These are phyloP conservation scores for Bos taurus DNA, from an alignment of 2,113 vertebrate species.

Conservation along the genomic window DNA sequence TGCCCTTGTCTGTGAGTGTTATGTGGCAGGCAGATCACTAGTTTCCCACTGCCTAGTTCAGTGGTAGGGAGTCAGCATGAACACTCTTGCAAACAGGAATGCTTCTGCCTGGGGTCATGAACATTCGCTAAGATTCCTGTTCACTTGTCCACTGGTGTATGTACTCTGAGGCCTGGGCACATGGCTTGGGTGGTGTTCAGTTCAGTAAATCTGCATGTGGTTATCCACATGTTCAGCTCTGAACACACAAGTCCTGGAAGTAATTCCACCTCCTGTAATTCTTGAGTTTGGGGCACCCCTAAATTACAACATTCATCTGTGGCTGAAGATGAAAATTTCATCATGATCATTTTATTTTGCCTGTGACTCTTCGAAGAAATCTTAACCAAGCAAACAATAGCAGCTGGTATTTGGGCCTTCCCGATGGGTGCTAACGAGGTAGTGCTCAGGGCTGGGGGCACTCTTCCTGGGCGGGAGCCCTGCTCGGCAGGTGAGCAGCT, in stretches of 20 bases:
- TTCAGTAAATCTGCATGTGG: not conserved
- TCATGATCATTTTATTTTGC: not conserved
- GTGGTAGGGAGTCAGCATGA: fast-evolving
- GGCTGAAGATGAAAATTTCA: not conserved
- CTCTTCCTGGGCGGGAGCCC: not conserved
- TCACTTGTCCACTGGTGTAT: not conserved
- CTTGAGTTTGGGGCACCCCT: not conserved
- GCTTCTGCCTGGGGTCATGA: not conserved
- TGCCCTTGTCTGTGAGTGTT: not conserved
- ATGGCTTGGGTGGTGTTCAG: too few species aligned
- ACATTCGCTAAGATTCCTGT: not conserved
- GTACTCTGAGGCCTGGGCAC: not conserved
- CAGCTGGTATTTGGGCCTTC: not conserved
- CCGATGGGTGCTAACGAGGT: not conserved
- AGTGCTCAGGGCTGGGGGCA: not conserved
- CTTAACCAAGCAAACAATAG: not conserved
- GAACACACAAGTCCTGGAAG: not conserved
- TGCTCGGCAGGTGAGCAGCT: not conserved
- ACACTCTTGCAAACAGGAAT: not conserved
- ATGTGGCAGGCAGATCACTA: not conserved
- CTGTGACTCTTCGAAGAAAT: not conserved
- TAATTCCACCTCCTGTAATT: not conserved
- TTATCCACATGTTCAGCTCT: not conserved
- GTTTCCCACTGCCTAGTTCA: not conserved
- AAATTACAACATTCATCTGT: not conserved